Percentiles rank a stretch among this genome's conserved stretches.
phyloP scores from a whole-genome alignment of 1,140 invertebrate species.

The Littorina saxatilis region DNA sequence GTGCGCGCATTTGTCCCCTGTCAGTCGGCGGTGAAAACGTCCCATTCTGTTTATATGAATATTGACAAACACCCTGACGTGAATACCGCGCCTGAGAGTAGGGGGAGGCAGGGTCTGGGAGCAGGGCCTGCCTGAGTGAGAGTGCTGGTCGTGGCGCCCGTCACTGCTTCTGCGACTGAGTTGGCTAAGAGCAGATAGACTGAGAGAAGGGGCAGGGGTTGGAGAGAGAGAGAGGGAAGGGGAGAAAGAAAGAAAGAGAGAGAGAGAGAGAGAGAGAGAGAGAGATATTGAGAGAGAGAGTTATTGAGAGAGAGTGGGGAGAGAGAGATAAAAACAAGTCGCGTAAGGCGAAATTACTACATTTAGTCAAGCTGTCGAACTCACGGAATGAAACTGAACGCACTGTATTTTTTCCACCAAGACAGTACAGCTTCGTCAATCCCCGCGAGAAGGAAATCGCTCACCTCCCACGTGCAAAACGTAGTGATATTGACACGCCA shows the following conservation, averaged over 20 bases:
- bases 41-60: conserved; percentile 31
- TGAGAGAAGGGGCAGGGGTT: not conserved
- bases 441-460: no score
- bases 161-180: not conserved
- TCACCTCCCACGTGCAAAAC: no score
- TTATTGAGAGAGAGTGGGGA: no score
- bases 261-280: no score
- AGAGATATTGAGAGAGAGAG: no score
- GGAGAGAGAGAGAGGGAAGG: not conserved
- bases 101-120: not conserved
- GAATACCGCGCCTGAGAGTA: not conserved
- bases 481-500: no score
- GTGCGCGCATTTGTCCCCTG: conserved; percentile 21
- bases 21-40: conserved; percentile 3
- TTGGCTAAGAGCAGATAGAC: not conserved
- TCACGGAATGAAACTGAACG: no score
- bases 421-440: no score
- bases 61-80: conserved; percentile 27
- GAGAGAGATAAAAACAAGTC: no score
- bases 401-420: no score
- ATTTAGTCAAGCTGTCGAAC: no score
- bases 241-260: not conserved
- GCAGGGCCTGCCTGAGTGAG: not conserved
- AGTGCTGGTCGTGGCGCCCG: not conserved
- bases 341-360: no score